Base-by-base conservation (phyloP, 2,888 invertebrate species). In the Tachystola acroxantha region DNA sequence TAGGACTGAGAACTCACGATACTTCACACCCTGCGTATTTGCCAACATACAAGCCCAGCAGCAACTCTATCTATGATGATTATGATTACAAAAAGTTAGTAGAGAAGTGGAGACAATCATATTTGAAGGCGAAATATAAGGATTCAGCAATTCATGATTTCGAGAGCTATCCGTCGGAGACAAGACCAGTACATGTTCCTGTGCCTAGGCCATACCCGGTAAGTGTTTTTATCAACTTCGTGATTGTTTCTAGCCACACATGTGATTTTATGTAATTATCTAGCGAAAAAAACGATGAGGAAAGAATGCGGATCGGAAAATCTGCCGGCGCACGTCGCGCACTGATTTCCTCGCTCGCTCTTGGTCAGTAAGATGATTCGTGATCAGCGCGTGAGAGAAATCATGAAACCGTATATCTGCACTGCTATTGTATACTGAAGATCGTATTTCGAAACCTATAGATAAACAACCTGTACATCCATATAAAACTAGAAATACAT, bases 271-370 rank as follows among this genome's bases (percentile, higher is more conserved):
- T 63, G 62, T 71, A 70, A 71, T 70, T 70, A 63, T 63, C 51
- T 52, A 63, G 63, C 68, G 76, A 76, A 72, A 70, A 72, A 70
- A 63, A 51, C 46, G 51, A 47, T 54, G 50, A 66, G 50, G 54
- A 60, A 63, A 78, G 85, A 82, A 86, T 86, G 85, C 85, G 85
- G 85, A 85, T 82, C 70, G 72, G 69, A 74, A 74, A 71, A 70
- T 64, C 64, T 64, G 64, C 57, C 57, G 58, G 52, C 63, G 65
- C 62, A 62, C 84, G 80, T 84, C 78, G 66, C 75, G 85, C 81
- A 82, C 84, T 80, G 74, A 81, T 85, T 85, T 84, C 64, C 57
- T 73, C 74, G 70, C 59, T 61, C 49, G 44, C 53, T 61, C 63
- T 69, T 68, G 63, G 65, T 45, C 63, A 66, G 73, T 73, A 71